phyloP scores from a whole-genome alignment of 2,797 vertebrate genomes.

The Vultur gryphus region DNA sequence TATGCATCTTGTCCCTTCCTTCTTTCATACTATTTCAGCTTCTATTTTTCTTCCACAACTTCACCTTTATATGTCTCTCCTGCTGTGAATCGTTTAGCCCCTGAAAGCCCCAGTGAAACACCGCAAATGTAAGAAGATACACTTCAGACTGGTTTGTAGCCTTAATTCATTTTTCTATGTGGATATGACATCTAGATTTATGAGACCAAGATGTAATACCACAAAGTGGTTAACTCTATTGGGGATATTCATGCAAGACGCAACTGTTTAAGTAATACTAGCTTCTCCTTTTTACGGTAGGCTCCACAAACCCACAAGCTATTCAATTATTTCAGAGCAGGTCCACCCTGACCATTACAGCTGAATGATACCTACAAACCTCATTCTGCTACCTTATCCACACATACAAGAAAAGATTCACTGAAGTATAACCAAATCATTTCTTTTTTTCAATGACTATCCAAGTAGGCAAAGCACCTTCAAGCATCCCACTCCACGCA shows the following conservation, averaged over 20 bases:
- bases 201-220: neutral
- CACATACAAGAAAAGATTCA: neutral
- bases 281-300: neutral
- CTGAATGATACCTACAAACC: neutral
- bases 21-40: neutral
- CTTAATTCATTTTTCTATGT: neutral
- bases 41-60: neutral
- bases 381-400: neutral
- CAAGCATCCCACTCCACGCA: neutral
- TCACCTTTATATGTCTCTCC: neutral
- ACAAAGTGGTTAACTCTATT: neutral
- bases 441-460: neutral
- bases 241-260: neutral
- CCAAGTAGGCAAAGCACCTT: neutral
- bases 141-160: neutral
- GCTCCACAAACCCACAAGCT: neutral
- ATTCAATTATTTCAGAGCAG: neutral
- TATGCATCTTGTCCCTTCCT: neutral
- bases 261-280: neutral
- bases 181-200: slow-evolving; percentile 20
- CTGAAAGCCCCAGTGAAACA: neutral
- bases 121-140: neutral
- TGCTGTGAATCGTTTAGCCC: neutral
- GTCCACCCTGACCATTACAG: neutral
- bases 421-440: neutral